Percentiles rank a stretch among this genome's conserved stretches.
Conservation (phyloP, 2,888 invertebrate genomes). For the Diarsia rubi region DNA sequence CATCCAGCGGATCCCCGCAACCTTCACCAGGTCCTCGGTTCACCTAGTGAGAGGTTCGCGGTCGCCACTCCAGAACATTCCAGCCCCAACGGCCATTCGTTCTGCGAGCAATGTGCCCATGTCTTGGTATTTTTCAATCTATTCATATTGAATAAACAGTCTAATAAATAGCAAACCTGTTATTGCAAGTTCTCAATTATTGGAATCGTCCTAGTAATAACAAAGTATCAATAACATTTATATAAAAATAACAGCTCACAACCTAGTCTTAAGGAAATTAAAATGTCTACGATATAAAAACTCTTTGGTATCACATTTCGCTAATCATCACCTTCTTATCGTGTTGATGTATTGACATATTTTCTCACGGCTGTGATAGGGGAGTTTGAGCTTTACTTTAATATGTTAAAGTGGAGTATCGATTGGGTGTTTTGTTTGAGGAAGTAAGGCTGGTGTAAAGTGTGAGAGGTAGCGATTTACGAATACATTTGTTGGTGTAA, state of each 20-base stretch:
- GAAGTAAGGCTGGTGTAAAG: conserved; percentile 50
- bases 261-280: conserved; percentile 53
- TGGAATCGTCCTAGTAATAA: conserved; percentile 52
- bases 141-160: no score
- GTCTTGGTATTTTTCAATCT: no score
- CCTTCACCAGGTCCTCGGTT: no score
- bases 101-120: no score
- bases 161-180: conserved; percentile 26
- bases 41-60: no score
- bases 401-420: conserved; percentile 49
- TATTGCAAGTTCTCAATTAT: conserved; percentile 41
- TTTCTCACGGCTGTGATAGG: conserved; percentile 76
- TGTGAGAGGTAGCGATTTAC: conserved; percentile 41
- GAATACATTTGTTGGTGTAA: neutral
- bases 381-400: conserved; percentile 61
- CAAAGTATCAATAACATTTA: conserved; percentile 64
- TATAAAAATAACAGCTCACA: conserved; percentile 40
- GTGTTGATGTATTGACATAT: conserved; percentile 73
- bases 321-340: conserved; percentile 72
- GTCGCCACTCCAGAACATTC: no score
- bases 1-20: no score
- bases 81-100: no score
- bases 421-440: conserved; percentile 45
- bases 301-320: conserved; percentile 71
- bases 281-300: conserved; percentile 68